Conservation (phyloP, 2,888 invertebrate species). For the Acanthoscelides obtectus region DNA sequence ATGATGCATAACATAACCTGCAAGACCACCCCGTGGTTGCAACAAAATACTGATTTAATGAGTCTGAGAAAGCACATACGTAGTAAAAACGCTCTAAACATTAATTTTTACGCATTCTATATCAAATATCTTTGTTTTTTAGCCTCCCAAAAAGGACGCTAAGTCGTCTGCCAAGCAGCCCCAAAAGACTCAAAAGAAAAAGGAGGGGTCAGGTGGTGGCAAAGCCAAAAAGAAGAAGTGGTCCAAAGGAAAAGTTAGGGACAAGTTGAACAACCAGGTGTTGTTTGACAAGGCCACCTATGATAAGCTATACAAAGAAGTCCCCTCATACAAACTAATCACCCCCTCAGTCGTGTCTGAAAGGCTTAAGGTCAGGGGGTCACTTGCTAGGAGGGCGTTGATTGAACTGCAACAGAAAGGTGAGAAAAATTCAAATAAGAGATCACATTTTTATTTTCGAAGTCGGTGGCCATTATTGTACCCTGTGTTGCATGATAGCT, state of each 20-base stretch:
- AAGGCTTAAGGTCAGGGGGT: conserved; percentile 95
- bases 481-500: too few relatives aligned
- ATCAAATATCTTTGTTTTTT: conserved; percentile 33
- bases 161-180: conserved; percentile 89
- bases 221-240: conserved; percentile 99
- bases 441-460: too few relatives aligned
- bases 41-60: conserved; percentile 56
- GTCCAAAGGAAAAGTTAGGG: conserved; percentile 99
- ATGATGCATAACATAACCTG: conserved; percentile 22
- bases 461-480: too few relatives aligned
- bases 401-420: conserved; percentile 92
- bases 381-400: conserved; percentile 90
- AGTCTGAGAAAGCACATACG: conserved; percentile 47
- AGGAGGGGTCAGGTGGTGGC: conserved; percentile 90
- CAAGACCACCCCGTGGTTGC: conserved; percentile 36
- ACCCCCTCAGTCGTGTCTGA: conserved; percentile 99
- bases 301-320: conserved; percentile 94
- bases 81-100: not conserved
- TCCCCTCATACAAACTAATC: conserved; percentile 95
- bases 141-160: conserved; percentile 93
- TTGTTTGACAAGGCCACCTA: conserved; percentile 97
- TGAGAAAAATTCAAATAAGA: conserved; percentile 40
- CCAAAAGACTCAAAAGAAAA: conserved; percentile 92
- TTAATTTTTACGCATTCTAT: not conserved
- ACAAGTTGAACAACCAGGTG: conserved; percentile 99